Evolutionary conservation across 2,888 invertebrate genomes (phyloP).

Genomic region (Notocelia uddmanniana): DNA sequence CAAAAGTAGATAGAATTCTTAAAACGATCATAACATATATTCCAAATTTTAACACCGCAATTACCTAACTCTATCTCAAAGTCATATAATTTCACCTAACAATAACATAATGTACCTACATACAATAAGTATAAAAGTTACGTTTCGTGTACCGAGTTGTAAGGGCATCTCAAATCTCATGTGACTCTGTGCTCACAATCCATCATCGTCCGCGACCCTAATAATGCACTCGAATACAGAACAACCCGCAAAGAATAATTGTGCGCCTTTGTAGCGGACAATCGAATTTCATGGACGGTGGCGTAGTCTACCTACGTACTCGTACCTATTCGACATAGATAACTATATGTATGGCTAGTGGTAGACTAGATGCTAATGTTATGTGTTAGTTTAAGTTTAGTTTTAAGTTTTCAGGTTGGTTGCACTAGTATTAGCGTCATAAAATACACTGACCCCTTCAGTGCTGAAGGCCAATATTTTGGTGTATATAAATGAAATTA

Average conservation of each 20-base stretch:
- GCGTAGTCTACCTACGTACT: neutral
- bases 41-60: neutral
- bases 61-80: neutral
- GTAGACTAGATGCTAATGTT: neutral
- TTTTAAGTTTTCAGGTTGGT: neutral
- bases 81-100: neutral
- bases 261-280: constrained; percentile 37
- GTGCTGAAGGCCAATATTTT: neutral
- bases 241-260: constrained; percentile 45
- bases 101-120: neutral
- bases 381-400: neutral
- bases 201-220: constrained; percentile 78
- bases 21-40: neutral
- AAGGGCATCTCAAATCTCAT: constrained; percentile 74
- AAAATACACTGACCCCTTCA: neutral
- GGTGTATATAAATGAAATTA: neutral
- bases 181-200: constrained; percentile 75
- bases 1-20: neutral
- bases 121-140: neutral
- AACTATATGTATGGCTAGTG: neutral
- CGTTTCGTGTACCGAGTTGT: constrained; percentile 56
- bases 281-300: constrained; percentile 38
- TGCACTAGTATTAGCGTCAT: neutral
- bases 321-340: neutral
- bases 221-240: constrained; percentile 72